phyloP scores from a whole-genome alignment of 35 echinoderm and acorn worm genomes.

The Strongylocentrotus purpuratus region DNA sequence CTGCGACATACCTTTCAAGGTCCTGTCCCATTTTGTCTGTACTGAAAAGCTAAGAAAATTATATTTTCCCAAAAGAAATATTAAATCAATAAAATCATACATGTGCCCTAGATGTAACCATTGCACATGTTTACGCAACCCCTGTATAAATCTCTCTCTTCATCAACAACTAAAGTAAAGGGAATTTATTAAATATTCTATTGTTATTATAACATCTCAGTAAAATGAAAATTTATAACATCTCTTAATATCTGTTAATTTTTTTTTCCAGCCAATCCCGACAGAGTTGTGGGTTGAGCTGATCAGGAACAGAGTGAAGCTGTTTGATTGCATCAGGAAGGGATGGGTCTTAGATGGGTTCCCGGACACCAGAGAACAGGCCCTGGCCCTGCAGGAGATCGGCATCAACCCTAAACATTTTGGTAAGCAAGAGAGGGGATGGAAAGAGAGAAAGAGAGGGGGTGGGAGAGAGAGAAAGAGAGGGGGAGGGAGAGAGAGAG shows the following conservation, averaged over 20 bases:
- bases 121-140: no score
- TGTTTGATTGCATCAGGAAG: conserved; percentile 97
- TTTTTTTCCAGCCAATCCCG: conserved; percentile 59
- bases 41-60: no score
- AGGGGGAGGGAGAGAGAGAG: background rate
- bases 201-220: no score
- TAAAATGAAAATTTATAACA: background rate
- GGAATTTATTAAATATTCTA: no score
- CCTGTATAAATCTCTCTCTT: no score
- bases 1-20: no score
- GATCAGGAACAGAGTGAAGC: conserved; percentile 78
- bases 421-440: conserved; percentile 55
- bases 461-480: background rate
- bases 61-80: no score
- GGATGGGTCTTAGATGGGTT: conserved; percentile 95
- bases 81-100: no score
- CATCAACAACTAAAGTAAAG: no score
- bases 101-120: no score
- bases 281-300: conserved; percentile 88
- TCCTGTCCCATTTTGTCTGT: no score
- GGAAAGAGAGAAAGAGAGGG: background rate
- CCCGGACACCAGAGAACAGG: conserved; percentile 88
- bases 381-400: conserved; percentile 84
- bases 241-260: background rate
- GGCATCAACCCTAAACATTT: conserved; percentile 93